phyloP scores from a whole-genome alignment of 1,140 invertebrate genomes.

The Drosophila tristis region DNA sequence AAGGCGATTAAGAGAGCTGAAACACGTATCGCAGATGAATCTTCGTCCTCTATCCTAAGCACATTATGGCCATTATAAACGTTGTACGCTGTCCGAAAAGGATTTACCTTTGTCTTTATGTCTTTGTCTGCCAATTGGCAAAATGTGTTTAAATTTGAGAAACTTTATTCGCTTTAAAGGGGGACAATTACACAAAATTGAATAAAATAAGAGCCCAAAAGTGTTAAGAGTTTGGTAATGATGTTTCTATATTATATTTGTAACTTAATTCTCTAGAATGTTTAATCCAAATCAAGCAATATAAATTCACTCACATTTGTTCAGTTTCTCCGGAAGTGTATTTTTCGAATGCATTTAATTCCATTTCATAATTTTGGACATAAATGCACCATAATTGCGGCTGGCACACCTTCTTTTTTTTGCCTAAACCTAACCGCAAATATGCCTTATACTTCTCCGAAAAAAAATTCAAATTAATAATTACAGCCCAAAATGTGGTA shows the following conservation, averaged over 20 bases:
- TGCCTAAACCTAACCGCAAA: slow-evolving; percentile 46
- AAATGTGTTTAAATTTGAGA: slow-evolving; percentile 4
- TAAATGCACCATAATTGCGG: slow-evolving; percentile 69
- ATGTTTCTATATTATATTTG: not conserved
- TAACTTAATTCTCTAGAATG: too few species aligned
- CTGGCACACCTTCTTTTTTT: slow-evolving; percentile 36
- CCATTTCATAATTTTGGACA: slow-evolving; percentile 26
- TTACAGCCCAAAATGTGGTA: slow-evolving; percentile 37
- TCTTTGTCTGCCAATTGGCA: slow-evolving; percentile 9
- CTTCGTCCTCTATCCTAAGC: slow-evolving; percentile 49
- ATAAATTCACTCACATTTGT: too few species aligned
- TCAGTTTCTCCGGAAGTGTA: not conserved
- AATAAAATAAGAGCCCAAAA: too few species aligned
- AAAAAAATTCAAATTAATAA: slow-evolving; percentile 52
- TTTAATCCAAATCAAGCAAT: too few species aligned
- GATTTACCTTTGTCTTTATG: slow-evolving; percentile 51
- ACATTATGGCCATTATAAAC: slow-evolving; percentile 71
- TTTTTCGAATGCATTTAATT: slow-evolving; percentile 3
- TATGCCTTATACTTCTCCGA: slow-evolving; percentile 51
- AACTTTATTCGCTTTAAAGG: slow-evolving; percentile 1
- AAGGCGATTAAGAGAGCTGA: slow-evolving; percentile 66
- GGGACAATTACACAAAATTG: too few species aligned
- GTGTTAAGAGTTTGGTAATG: too few species aligned
- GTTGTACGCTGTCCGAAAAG: slow-evolving; percentile 54
- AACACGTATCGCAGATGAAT: slow-evolving; percentile 50